Conservation (phyloP, 2,888 invertebrate genomes). For the Junonia oenone region DNA sequence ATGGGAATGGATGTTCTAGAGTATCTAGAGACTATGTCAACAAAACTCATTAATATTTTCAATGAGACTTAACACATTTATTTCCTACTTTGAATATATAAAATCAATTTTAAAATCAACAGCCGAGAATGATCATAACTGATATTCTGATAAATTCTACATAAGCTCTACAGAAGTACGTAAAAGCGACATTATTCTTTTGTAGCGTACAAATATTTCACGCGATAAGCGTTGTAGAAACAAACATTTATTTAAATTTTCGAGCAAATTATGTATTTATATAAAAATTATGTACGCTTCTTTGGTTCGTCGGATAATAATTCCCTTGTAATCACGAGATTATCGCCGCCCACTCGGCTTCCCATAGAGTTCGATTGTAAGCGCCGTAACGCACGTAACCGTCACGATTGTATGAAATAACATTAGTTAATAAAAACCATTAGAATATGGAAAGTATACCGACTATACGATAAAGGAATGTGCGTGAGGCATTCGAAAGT, state of each 20-base stretch:
- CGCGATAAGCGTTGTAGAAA: conserved; percentile 59
- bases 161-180: conserved; percentile 26
- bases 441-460: conserved; percentile 23
- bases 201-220: conserved; percentile 46
- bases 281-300: conserved; percentile 50
- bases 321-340: conserved; percentile 66
- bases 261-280: conserved; percentile 65
- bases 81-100: background rate
- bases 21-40: no score
- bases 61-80: background rate
- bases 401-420: conserved; percentile 8
- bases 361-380: conserved; percentile 28
- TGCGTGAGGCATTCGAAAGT: conserved; percentile 28
- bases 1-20: no score
- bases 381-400: conserved; percentile 6
- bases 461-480: conserved; percentile 16
- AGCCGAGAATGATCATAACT: conserved; percentile 27
- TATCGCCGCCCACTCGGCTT: conserved; percentile 58
- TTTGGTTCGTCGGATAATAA: conserved; percentile 54
- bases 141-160: conserved; percentile 26
- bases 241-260: conserved; percentile 57
- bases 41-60: no score
- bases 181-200: conserved; percentile 41
- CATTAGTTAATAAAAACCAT: conserved; percentile 21
- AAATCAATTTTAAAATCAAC: conserved; percentile 28